phyloP scores from a whole-genome alignment of 2,797 vertebrate genomes.

The Melanotaenia parkinsoni region DNA sequence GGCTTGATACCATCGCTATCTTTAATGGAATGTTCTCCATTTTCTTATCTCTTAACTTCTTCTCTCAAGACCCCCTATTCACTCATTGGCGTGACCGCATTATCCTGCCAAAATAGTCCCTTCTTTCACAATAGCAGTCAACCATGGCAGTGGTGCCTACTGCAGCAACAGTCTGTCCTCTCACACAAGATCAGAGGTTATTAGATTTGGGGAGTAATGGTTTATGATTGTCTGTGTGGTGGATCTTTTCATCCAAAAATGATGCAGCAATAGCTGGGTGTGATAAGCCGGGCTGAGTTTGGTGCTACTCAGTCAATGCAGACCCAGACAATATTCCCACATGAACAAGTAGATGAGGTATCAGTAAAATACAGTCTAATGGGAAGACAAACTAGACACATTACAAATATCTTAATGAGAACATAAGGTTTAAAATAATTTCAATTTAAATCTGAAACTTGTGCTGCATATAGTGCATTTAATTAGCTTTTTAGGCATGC shows the following conservation, averaged over 20 bases:
- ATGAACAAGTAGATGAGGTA: slow-evolving; percentile 1
- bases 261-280: slow-evolving; percentile 16
- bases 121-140: slow-evolving; percentile 65
- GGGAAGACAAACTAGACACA: background rate
- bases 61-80: slow-evolving; percentile 69
- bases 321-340: slow-evolving; percentile 1
- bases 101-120: slow-evolving; percentile 71
- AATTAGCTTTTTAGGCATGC: background rate
- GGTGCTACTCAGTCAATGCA: slow-evolving; percentile 15
- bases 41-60: slow-evolving; percentile 72
- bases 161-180: slow-evolving; percentile 58
- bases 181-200: slow-evolving; percentile 43
- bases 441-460: background rate
- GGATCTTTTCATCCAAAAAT: slow-evolving; percentile 36
- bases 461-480: background rate
- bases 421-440: background rate
- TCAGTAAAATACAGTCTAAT: background rate
- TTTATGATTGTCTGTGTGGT: slow-evolving; percentile 24
- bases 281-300: background rate
- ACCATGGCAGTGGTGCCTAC: slow-evolving; percentile 57
- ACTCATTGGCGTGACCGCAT: slow-evolving; percentile 63
- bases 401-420: background rate
- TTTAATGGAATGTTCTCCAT: slow-evolving; percentile 77
- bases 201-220: slow-evolving; percentile 38
- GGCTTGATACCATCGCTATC: slow-evolving; percentile 68